Evolutionary conservation across 2,113 vertebrate genomes (phyloP), one percentile per base, ranked within the genome.

Genomic region (Lethenteron camtschaticum): DNA sequence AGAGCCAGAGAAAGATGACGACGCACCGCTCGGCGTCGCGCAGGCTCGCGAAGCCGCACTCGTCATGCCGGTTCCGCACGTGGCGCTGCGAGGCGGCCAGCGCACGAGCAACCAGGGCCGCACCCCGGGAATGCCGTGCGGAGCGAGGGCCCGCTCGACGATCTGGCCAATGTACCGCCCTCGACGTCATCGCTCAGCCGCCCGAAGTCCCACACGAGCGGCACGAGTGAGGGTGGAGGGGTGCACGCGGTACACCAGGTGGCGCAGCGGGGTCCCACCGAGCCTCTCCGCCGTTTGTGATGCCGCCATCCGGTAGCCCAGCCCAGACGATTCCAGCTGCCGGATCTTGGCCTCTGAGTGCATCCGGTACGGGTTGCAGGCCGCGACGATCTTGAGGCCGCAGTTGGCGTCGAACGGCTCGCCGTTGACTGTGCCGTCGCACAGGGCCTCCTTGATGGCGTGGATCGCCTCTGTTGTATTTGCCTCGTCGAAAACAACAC

Each of bases 181-280:
- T 97, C 94, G 0, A 86, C 78, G 0, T 74, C 2, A 69, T 82
- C 75, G 69, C 86, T 85, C 74, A 97, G 79, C 71, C 96, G 91
- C 41, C 94, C 94, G 41, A 97, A 97, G 74, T 97, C 94, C 94
- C 91, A 97, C 55, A 97, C 89, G 55, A 97, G 75, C 0, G 89
- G 89, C 68, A 89, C 81, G 80, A 97, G 85, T 79, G 91, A 94
- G 12, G 89, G 89, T 0, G 91, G 94, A 83, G 0, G 91, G 85
- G 0, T 96, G 94, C 57, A 97, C 94, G 1, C 94, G 83, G 73
- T 97, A 97, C 12, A 97, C 94, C 1, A 97, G 82, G 78, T 96
- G 94, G 1, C 94, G 77, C 57, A 97, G 83, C 0, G 94, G 94
- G 72, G 89, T 83, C 12, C 86, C 86, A 1, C 94, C 94, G 55